phyloP scores from a whole-genome alignment of 2,797 vertebrate genomes.

The Leptodactylus fallax region DNA sequence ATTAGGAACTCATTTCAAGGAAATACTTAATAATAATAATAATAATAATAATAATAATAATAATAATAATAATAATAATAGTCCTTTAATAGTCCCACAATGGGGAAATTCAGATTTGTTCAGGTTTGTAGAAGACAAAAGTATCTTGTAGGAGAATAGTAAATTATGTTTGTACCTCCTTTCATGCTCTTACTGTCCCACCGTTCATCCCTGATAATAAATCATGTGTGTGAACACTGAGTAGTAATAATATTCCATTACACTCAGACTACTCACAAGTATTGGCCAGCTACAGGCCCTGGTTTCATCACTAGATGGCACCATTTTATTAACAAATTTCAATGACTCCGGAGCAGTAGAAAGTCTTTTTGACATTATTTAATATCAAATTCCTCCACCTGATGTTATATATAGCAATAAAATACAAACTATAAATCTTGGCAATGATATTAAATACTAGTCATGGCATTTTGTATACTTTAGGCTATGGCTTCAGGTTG shows the following conservation, averaged over 20 bases:
- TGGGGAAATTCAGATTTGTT: too few species aligned
- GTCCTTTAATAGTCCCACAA: too few species aligned
- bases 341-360: not conserved
- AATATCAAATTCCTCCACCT: not conserved
- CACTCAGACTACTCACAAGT: not conserved
- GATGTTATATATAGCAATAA: not conserved
- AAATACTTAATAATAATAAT: too few species aligned
- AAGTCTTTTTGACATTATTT: not conserved
- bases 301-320: slow-evolving; percentile 48
- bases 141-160: not conserved
- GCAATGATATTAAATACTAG: not conserved
- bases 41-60: too few species aligned
- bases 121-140: too few species aligned
- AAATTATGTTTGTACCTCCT: not conserved
- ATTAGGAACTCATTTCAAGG: not conserved
- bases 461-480: not conserved
- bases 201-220: not conserved
- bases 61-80: too few species aligned
- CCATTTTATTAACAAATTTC: slow-evolving; percentile 47
- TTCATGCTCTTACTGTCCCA: not conserved
- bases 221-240: not conserved
- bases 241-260: not conserved
- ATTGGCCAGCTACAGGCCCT: not conserved
- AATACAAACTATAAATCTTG: not conserved
- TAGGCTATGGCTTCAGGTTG: not conserved